phyloP scores from a whole-genome alignment of 2,888 invertebrate genomes.

The Protodeltote pygarga region DNA sequence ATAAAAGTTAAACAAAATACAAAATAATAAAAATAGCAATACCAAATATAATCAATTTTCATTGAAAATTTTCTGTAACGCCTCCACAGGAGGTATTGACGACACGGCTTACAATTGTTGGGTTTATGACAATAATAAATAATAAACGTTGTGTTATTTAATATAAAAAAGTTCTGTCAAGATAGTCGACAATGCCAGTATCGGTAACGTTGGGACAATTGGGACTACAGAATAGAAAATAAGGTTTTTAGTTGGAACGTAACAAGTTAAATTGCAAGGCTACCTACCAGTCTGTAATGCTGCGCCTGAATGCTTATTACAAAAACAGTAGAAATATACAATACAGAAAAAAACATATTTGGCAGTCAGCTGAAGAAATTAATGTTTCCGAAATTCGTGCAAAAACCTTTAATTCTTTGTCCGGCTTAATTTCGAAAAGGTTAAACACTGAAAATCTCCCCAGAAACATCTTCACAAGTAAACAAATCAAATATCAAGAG shows the following conservation, averaged over 20 bases:
- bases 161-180: not conserved
- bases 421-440: too few relatives aligned
- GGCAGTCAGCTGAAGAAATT: too few relatives aligned
- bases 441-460: too few relatives aligned
- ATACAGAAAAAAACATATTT: not conserved
- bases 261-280: not conserved
- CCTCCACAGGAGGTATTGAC: slow-evolving; percentile 21
- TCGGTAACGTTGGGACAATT: too few relatives aligned
- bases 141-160: not conserved
- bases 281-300: not conserved
- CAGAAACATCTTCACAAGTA: slow-evolving; percentile 1
- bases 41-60: slow-evolving; percentile 32
- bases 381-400: too few relatives aligned
- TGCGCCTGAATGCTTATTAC: not conserved
- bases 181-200: not conserved
- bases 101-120: not conserved
- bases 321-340: not conserved
- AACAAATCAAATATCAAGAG: slow-evolving; percentile 1
- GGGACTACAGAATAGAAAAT: too few relatives aligned
- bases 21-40: slow-evolving; percentile 12
- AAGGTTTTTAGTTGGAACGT: not conserved
- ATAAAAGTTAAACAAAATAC: slow-evolving; percentile 8
- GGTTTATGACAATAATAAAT: too few relatives aligned
- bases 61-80: slow-evolving; percentile 6
- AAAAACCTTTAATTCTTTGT: too few relatives aligned